These are phyloP conservation scores for Zaprionus vittiger DNA, from an alignment of 1,140 invertebrate species.

Conservation along the genomic window DNA sequence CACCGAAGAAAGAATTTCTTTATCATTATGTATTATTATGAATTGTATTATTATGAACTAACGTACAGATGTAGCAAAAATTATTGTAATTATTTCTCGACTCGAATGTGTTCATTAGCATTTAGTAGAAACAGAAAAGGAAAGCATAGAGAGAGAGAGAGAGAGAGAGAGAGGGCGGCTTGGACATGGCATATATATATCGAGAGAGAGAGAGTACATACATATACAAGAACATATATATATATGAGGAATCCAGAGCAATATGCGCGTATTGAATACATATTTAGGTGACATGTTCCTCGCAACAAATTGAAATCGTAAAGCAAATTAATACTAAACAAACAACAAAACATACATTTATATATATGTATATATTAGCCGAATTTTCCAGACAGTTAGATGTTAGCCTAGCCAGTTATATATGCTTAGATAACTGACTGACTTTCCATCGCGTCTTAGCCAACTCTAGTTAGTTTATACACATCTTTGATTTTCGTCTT, in stretches of 20 bases:
- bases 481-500: conserved; percentile 45
- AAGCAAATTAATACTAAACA: conserved; percentile 29
- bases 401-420: not conserved
- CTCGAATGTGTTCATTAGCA: conserved; percentile 82
- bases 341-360: conserved; percentile 28
- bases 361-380: conserved; percentile 64
- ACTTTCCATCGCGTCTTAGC: conserved; percentile 49
- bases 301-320: conserved; percentile 44
- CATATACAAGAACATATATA: conserved; percentile 27
- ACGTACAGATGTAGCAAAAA: conserved; percentile 30
- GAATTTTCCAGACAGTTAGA: conserved; percentile 50
- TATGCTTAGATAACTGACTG: conserved; percentile 21
- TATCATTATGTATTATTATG: conserved; percentile 38
- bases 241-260: conserved; percentile 66
- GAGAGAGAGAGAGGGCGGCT: conserved; percentile 8
- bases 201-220: conserved; percentile 1
- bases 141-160: conserved; percentile 2
- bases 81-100: conserved; percentile 73
- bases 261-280: conserved; percentile 81
- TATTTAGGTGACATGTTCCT: conserved; percentile 83
- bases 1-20: conserved; percentile 43
- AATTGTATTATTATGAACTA: conserved; percentile 38
- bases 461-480: conserved; percentile 59
- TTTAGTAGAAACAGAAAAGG: conserved; percentile 67
- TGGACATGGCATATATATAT: conserved; percentile 45